These are phyloP conservation scores for Nipponia nippon DNA, from an alignment of 2,113 vertebrate genomes.

Conservation along the genomic window DNA sequence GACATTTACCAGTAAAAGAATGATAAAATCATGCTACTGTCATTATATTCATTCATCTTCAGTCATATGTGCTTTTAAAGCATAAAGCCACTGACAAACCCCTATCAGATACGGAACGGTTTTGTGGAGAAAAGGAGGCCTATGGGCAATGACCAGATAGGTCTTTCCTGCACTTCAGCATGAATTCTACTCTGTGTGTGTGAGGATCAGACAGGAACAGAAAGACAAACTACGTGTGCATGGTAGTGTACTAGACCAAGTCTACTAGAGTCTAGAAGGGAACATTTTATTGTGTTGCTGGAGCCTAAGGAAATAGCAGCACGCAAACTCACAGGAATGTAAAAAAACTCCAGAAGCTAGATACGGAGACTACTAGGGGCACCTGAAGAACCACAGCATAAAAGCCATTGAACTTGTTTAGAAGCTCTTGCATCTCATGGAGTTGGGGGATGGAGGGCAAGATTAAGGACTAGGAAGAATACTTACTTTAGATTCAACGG, in stretches of 20 bases:
- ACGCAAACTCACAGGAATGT: not conserved
- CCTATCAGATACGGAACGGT: not conserved
- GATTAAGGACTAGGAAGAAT: not conserved
- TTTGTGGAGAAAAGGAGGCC: not conserved
- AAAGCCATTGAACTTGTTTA: not conserved
- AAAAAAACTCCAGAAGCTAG: not conserved
- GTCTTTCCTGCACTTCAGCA: not conserved
- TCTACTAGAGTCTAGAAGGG: not conserved
- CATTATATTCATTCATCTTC: not conserved
- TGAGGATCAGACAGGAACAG: not conserved
- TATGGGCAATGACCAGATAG: not conserved
- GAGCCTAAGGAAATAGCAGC: not conserved
- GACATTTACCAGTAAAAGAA: not conserved
- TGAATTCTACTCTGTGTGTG: not conserved
- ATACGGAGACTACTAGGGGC: not conserved
- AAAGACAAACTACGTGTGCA: not conserved
- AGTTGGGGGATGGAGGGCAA: not conserved
- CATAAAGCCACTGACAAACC: not conserved
- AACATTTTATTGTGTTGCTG: not conserved
- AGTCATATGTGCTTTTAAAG: not conserved
- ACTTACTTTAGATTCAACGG: not conserved
- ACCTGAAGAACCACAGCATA: not conserved
- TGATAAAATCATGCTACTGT: not conserved
- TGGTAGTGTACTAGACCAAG: not conserved
- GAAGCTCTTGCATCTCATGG: not conserved